A percentile compares a stretch with the other conserved stretches of the same genome.
Evolutionary conservation across 2,888 invertebrate genomes (phyloP).

Genomic region (Hypercompe scribonia): DNA sequence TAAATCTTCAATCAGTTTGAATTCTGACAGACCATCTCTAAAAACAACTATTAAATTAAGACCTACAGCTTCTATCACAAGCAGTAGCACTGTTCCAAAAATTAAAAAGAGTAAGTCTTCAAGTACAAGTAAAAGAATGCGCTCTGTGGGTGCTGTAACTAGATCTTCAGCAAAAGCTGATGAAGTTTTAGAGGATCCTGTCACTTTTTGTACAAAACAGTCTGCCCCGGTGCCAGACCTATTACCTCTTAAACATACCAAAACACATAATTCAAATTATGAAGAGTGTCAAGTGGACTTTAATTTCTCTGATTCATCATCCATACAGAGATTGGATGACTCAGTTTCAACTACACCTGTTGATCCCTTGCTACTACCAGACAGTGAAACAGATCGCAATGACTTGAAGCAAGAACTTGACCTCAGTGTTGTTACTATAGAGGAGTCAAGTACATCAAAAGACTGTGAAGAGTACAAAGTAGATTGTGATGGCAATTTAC

Average conservation of each 20-base stretch:
- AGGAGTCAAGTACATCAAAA: constrained; percentile 72
- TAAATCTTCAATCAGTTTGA: constrained; percentile 73
- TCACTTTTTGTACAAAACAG: constrained; percentile 64
- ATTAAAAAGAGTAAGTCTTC: constrained; percentile 83
- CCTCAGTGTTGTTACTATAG: constrained; percentile 76
- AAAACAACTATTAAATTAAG: constrained; percentile 90
- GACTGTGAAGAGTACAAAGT: constrained; percentile 71
- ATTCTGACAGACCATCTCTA: constrained; percentile 86
- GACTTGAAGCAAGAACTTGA: constrained; percentile 76
- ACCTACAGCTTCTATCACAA: constrained; percentile 85
- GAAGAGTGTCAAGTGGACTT: constrained; percentile 80
- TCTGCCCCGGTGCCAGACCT: constrained; percentile 79
- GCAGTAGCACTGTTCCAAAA: constrained; percentile 84
- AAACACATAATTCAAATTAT: constrained; percentile 73
- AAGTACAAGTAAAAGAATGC: constrained; percentile 79
- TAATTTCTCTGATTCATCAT: constrained; percentile 79
- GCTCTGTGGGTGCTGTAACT: constrained; percentile 90
- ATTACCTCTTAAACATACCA: constrained; percentile 77
- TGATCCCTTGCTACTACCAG: constrained; percentile 80
- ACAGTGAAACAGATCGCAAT: constrained; percentile 72
- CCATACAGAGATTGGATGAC: constrained; percentile 76
- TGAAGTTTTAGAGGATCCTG: constrained; percentile 68
- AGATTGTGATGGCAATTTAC: constrained; percentile 64
- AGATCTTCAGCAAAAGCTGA: constrained; percentile 86
- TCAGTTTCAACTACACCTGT: constrained; percentile 77